A percentile compares a stretch with the other conserved stretches of the same genome.
These are phyloP conservation scores for Drosophila mayri DNA, from an alignment of 1,140 invertebrate species.

Conservation along the genomic window DNA sequence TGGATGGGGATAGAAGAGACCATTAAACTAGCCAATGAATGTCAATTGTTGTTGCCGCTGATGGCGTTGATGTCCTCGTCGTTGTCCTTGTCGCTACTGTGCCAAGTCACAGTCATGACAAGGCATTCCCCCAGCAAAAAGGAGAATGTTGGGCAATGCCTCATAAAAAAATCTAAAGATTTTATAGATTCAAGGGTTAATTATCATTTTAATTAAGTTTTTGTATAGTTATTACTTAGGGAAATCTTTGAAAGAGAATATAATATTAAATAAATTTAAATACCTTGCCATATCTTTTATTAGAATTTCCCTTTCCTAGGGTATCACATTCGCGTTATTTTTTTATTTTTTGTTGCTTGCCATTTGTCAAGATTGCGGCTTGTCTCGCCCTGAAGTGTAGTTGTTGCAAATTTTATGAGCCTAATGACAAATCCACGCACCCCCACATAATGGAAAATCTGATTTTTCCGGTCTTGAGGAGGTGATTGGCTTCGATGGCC, in stretches of 20 bases:
- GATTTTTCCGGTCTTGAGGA: not conserved
- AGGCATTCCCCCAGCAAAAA: not conserved
- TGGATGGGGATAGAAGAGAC: conserved; percentile 16
- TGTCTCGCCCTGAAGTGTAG: conserved; percentile 17
- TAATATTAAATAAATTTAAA: not conserved
- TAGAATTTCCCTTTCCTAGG: conserved; percentile 1
- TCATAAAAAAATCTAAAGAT: no score
- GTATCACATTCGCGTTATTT: not conserved
- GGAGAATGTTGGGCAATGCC: conserved; percentile 19
- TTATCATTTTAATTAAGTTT: not conserved
- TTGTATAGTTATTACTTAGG: not conserved
- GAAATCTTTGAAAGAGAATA: not conserved
- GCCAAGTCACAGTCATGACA: conserved; percentile 36
- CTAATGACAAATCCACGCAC: conserved; percentile 69
- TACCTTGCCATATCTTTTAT: not conserved
- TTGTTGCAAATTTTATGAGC: conserved; percentile 64
- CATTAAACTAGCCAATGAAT: conserved; percentile 81
- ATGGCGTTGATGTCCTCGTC: conserved; percentile 50
- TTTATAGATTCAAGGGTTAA: no score
- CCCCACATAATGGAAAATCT: conserved; percentile 19
- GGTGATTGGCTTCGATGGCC: conserved; percentile 34
- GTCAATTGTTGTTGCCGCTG: conserved; percentile 73
- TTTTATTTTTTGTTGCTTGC: conserved; percentile 6
- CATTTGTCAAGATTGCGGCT: conserved; percentile 48
- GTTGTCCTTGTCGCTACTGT: conserved; percentile 19